Conservation (phyloP, 1,140 invertebrate genomes). For the Drosophila ogumai region DNA sequence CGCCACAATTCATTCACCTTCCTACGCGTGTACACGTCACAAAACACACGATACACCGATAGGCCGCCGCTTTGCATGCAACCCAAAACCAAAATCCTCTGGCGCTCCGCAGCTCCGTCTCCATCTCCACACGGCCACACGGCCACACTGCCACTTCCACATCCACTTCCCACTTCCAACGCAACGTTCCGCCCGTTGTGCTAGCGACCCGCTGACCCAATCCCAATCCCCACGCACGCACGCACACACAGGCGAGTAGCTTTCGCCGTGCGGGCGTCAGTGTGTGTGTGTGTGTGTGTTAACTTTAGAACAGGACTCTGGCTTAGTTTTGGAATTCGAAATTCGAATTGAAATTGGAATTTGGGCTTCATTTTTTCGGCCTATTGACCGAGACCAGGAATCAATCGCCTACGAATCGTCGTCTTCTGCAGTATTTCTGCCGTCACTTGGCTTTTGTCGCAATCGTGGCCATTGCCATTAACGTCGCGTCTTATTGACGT, state of each 20-base stretch:
- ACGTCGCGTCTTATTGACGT: constrained; percentile 19
- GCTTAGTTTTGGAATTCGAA: constrained; percentile 23
- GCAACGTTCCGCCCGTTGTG: constrained; percentile 74
- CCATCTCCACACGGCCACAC: constrained; percentile 9
- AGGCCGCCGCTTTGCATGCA: constrained; percentile 36
- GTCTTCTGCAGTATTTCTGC: constrained; percentile 3
- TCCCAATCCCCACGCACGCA: constrained; percentile 59
- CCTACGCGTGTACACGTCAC: constrained; percentile 65
- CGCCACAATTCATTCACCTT: constrained; percentile 69
- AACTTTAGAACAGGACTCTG: constrained; percentile 21
- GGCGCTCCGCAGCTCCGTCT: constrained; percentile 11
- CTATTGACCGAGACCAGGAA: constrained; percentile 21
- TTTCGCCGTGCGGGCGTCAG: constrained; percentile 16
- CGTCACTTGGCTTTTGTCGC: constrained; percentile 27
- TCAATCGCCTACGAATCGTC: background rate
- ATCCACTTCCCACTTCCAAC: constrained; percentile 50
- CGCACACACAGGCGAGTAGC: constrained; percentile 28
- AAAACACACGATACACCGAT: constrained; percentile 46
- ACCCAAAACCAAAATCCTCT: constrained; percentile 58
- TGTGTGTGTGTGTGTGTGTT: constrained; percentile 38
- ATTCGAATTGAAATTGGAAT: constrained; percentile 19
- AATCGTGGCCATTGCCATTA: constrained; percentile 29
- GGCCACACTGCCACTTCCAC: constrained; percentile 9
- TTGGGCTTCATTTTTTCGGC: constrained; percentile 2
- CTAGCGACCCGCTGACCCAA: constrained; percentile 77